Conservation (phyloP, 1,140 invertebrate genomes). For the Brachionus manjavacas region DNA sequence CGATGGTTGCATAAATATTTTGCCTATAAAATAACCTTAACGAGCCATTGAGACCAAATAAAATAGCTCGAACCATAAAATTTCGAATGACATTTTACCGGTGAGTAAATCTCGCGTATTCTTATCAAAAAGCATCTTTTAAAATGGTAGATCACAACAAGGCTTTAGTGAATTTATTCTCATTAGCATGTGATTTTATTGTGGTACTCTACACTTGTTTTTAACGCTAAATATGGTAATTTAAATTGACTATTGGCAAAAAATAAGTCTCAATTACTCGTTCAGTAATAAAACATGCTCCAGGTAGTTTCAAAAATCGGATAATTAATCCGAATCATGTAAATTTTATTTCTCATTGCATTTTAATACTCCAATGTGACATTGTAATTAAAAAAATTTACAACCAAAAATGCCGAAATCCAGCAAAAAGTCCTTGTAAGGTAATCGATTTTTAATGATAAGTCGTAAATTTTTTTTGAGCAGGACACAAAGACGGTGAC, state of each 20-base stretch:
- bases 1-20: background rate
- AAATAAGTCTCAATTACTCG: background rate
- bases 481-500: background rate
- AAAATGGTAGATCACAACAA: constrained; percentile 1
- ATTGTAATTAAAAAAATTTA: constrained; percentile 19
- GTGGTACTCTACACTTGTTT: background rate
- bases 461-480: background rate
- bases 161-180: background rate
- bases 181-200: constrained; percentile 14
- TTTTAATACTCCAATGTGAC: background rate
- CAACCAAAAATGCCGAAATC: background rate
- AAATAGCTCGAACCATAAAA: background rate
- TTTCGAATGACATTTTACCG: constrained; percentile 1
- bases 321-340: constrained; percentile 36
- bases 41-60: constrained; percentile 4
- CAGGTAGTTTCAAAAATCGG: constrained; percentile 36
- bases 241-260: constrained; percentile 9
- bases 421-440: constrained; percentile 19
- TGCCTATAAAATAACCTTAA: background rate
- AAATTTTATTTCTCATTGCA: constrained; percentile 12
- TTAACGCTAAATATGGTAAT: constrained; percentile 34
- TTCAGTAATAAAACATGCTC: constrained; percentile 25
- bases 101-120: background rate
- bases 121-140: background rate
- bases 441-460: constrained; percentile 37